These are phyloP conservation scores for Sceliomorpha sp. DNA, from an alignment of 2,888 invertebrate species.

Conservation along the genomic window DNA sequence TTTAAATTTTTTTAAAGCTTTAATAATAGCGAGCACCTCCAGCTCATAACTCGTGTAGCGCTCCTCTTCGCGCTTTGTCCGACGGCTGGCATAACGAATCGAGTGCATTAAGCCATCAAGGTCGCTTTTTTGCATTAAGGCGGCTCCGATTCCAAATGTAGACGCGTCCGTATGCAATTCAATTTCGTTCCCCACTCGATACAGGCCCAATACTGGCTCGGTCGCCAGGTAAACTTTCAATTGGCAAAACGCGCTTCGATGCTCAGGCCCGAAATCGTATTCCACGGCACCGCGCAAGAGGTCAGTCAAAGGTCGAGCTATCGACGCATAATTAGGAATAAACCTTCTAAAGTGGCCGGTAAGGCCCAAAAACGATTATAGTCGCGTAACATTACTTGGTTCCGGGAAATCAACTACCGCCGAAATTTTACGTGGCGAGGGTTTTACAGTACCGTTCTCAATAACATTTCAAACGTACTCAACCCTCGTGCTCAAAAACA, in stretches of 20 bases:
- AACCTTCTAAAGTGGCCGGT: too few species aligned
- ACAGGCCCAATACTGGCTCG: neutral
- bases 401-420: neutral
- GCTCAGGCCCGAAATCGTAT: neutral
- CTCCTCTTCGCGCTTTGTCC: slow-evolving; percentile 3
- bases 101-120: slow-evolving; percentile 29
- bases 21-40: slow-evolving; percentile 27
- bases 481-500: neutral
- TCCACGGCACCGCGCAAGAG: neutral
- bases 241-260: neutral
- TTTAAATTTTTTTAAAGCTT: slow-evolving; percentile 11
- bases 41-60: slow-evolving; percentile 28
- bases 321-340: neutral
- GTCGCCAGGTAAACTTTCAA: neutral
- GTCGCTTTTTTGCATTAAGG: slow-evolving; percentile 22
- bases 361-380: slow-evolving; percentile 7
- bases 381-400: neutral
- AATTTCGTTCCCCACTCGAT: slow-evolving; percentile 36
- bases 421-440: neutral
- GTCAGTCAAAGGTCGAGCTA: slow-evolving; percentile 2
- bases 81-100: slow-evolving; percentile 19
- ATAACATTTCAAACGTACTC: slow-evolving; percentile 2
- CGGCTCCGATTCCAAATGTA: too few species aligned
- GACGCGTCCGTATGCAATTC: too few species aligned
- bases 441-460: too few species aligned